phyloP scores from a whole-genome alignment of 2,113 vertebrate genomes.

The Hemicordylus capensis region DNA sequence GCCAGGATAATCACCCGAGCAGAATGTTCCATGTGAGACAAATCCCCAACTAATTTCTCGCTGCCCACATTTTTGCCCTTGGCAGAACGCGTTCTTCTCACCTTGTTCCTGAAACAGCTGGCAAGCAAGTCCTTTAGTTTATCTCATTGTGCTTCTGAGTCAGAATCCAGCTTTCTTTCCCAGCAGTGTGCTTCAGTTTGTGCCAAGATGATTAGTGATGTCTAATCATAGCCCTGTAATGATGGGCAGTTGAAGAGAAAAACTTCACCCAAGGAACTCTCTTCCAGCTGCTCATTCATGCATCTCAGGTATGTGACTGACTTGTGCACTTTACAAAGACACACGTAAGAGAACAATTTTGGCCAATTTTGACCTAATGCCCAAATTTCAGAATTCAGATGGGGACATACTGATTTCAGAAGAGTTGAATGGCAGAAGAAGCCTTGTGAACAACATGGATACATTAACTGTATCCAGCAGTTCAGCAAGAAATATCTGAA shows the following conservation, averaged over 20 bases:
- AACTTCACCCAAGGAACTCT: background rate
- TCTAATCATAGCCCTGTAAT: background rate
- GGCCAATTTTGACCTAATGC: too few species aligned
- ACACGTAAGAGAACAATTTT: too few species aligned
- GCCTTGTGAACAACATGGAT: too few species aligned
- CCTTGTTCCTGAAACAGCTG: background rate
- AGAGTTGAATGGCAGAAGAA: too few species aligned
- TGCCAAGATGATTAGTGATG: background rate
- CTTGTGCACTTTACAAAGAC: too few species aligned
- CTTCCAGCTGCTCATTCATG: background rate
- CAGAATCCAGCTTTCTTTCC: background rate
- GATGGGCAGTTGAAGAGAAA: background rate
- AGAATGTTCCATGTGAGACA: background rate
- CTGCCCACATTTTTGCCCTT: background rate
- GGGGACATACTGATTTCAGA: too few species aligned
- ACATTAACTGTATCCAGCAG: background rate
- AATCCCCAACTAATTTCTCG: background rate
- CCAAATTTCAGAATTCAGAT: too few species aligned
- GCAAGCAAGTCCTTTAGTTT: background rate
- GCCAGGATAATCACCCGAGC: background rate
- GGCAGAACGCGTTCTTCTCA: background rate
- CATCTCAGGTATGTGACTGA: too few species aligned
- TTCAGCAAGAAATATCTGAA: background rate
- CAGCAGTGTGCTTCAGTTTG: background rate
- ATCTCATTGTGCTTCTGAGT: background rate